Percentiles rank a stretch among this genome's conserved stretches.
These are phyloP conservation scores for Cygnus buccinator DNA, from an alignment of 2,113 vertebrate genomes.

Conservation along the genomic window DNA sequence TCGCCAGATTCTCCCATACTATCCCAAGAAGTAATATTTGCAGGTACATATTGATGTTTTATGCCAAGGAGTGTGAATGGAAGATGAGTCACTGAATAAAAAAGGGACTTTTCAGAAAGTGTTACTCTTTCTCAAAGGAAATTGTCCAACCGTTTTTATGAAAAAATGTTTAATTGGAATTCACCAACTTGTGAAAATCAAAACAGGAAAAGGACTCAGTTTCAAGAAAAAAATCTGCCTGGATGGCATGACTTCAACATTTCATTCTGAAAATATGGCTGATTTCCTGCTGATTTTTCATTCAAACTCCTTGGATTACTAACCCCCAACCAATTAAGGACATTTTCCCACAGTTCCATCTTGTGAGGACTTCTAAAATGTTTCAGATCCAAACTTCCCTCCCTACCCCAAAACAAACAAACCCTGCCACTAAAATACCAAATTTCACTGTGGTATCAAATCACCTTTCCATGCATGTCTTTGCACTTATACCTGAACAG, in stretches of 20 bases:
- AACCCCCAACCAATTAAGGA: accelerated
- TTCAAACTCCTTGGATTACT: background rate
- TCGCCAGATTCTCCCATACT: background rate
- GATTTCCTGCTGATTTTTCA: background rate
- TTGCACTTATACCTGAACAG: background rate
- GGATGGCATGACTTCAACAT: background rate
- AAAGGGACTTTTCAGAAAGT: background rate
- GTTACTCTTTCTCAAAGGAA: background rate
- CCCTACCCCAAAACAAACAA: background rate
- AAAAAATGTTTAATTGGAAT: background rate
- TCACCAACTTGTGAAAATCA: background rate
- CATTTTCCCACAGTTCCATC: background rate
- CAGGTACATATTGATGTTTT: background rate
- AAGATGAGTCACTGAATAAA: background rate
- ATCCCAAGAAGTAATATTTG: background rate
- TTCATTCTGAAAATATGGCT: background rate
- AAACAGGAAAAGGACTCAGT: background rate
- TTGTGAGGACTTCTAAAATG: background rate
- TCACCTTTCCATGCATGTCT: background rate
- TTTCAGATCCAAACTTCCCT: background rate
- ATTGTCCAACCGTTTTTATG: background rate
- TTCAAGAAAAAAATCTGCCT: background rate
- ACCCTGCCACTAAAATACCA: accelerated
- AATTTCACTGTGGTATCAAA: background rate
- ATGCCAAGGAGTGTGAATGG: background rate